Percentiles rank a stretch among this genome's conserved stretches.
Evolutionary conservation across 2,113 vertebrate species (phyloP).

Genomic region (Tetrax tetrax): DNA sequence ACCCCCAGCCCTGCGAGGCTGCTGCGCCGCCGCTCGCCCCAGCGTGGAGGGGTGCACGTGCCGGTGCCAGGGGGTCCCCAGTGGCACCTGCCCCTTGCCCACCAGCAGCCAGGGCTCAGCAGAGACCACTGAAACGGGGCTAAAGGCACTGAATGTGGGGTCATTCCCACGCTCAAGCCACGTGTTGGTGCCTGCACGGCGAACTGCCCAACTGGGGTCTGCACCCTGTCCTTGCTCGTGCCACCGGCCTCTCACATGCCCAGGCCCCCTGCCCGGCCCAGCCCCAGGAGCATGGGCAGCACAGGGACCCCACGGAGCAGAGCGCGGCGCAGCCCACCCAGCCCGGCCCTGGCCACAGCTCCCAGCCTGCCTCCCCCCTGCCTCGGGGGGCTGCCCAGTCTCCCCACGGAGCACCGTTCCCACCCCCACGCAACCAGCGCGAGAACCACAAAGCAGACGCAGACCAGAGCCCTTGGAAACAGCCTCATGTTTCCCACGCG

Average conservation of each 20-base stretch:
- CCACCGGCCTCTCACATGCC: not conserved
- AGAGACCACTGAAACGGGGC: fast-evolving
- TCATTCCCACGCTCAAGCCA: fast-evolving
- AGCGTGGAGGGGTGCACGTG: too few species aligned
- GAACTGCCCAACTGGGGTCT: not conserved
- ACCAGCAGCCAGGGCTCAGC: not conserved
- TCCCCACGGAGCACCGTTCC: fast-evolving
- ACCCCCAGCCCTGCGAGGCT: not conserved
- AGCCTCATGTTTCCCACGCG: not conserved
- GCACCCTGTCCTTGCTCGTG: not conserved
- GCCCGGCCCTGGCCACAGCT: not conserved
- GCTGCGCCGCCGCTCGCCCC: not conserved
- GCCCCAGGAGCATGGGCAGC: not conserved
- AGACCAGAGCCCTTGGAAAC: not conserved
- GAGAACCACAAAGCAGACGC: not conserved
- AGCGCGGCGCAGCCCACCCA: not conserved
- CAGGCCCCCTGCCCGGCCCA: not conserved
- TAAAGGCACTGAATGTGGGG: not conserved
- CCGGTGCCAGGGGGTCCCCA: too few species aligned
- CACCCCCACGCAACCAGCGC: fast-evolving
- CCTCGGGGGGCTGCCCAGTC: fast-evolving
- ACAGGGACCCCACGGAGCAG: not conserved
- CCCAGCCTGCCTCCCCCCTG: fast-evolving
- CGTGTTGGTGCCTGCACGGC: fast-evolving
- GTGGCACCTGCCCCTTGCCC: not conserved